These are phyloP conservation scores for Heterotis niloticus DNA, from an alignment of 2,113 vertebrate genomes.

Conservation along the genomic window DNA sequence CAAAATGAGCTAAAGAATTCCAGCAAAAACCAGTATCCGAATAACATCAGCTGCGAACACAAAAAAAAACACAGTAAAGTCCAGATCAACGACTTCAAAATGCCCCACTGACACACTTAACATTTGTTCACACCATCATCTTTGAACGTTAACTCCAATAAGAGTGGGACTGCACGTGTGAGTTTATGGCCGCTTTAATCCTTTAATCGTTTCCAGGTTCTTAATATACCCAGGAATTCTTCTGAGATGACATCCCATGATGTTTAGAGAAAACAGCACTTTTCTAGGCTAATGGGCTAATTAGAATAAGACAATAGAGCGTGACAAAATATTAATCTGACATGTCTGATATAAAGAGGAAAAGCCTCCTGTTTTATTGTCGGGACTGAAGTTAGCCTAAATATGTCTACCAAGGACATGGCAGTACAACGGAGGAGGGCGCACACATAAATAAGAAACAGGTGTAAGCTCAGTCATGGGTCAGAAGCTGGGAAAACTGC, in stretches of 20 bases:
- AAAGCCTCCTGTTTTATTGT: slow-evolving; percentile 1
- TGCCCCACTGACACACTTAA: not conserved
- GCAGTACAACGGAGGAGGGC: too few relatives aligned
- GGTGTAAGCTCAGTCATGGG: not conserved
- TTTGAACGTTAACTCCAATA: not conserved
- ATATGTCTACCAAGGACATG: not conserved
- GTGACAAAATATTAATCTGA: not conserved
- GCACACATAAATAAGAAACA: not conserved
- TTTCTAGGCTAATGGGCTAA: slow-evolving; percentile 48
- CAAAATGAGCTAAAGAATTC: slow-evolving; percentile 6
- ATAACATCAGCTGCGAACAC: not conserved
- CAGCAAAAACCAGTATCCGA: not conserved
- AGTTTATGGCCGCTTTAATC: slow-evolving; percentile 2
- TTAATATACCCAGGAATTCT: slow-evolving; percentile 38
- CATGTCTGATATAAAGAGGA: not conserved
- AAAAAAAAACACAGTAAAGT: not conserved
- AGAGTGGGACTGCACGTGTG: not conserved
- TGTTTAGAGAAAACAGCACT: slow-evolving; percentile 41
- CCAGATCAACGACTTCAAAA: not conserved
- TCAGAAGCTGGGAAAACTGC: not conserved
- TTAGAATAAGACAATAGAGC: slow-evolving; percentile 20
- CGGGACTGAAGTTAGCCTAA: not conserved
- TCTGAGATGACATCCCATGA: slow-evolving; percentile 35
- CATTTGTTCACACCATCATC: not conserved
- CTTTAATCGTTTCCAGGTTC: slow-evolving; percentile 29